Percentiles rank a stretch among this genome's conserved stretches.
Evolutionary conservation across 2,113 vertebrate genomes (phyloP).

Genomic region (Hemicordylus capensis): DNA sequence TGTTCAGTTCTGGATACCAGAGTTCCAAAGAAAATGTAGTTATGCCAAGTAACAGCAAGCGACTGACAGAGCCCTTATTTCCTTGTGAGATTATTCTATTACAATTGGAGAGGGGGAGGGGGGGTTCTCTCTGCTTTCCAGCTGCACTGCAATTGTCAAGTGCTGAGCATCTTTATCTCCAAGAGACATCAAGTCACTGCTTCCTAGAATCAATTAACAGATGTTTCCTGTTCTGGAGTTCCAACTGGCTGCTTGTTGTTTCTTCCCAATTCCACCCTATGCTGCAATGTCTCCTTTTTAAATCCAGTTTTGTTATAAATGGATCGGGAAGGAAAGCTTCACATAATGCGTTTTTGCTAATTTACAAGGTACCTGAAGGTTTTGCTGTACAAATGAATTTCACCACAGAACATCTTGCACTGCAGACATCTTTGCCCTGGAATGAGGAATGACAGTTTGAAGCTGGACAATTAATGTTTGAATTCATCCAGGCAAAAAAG

Average conservation of each 20-base stretch:
- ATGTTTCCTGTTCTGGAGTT: fast-evolving
- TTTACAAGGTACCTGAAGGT: background rate
- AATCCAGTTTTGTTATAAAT: background rate
- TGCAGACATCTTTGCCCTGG: slow-evolving; percentile 13
- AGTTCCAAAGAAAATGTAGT: background rate
- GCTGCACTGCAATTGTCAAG: slow-evolving; percentile 1
- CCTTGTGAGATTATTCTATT: slow-evolving; percentile 2
- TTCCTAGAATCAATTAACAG: slow-evolving; percentile 15
- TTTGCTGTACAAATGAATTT: background rate
- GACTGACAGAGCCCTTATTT: background rate
- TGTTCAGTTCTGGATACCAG: background rate
- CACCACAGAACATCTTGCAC: slow-evolving; percentile 40
- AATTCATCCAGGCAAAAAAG: background rate
- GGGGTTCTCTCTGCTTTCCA: slow-evolving; percentile 4
- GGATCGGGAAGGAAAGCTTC: slow-evolving; percentile 41
- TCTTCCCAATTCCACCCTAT: background rate
- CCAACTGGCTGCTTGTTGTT: background rate
- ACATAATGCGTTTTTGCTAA: background rate
- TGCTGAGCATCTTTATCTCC: slow-evolving; percentile 14
- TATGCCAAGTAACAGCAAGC: background rate
- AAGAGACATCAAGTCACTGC: slow-evolving; percentile 2
- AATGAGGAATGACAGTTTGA: background rate
- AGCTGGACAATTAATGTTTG: slow-evolving; percentile 16
- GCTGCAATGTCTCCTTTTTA: background rate
- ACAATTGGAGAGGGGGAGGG: too few species aligned